phyloP scores from a whole-genome alignment of 2,113 vertebrate species.

The Falco punctatus region DNA sequence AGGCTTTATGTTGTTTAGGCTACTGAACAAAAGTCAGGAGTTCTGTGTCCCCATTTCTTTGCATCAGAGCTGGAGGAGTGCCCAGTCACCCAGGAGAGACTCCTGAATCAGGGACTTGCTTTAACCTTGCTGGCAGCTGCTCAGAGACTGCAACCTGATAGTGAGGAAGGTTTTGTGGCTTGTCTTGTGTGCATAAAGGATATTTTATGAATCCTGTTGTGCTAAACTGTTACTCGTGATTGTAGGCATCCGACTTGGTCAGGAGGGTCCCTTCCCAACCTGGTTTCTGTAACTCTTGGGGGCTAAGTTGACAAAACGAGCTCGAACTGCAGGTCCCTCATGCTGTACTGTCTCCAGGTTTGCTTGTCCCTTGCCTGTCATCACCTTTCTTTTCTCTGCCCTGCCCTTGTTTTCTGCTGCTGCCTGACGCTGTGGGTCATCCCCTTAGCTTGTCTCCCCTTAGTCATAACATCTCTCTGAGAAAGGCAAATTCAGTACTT shows the following conservation, averaged over 20 bases:
- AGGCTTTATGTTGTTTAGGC: not conserved
- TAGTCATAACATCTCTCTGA: not conserved
- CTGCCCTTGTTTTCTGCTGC: not conserved
- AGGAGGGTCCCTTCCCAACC: not conserved
- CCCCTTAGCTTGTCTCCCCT: not conserved
- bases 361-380: not conserved
- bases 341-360: not conserved
- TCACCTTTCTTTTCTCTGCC: not conserved
- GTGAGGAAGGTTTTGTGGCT: not conserved
- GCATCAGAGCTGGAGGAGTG: not conserved
- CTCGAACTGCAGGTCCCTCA: not conserved
- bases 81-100: fast-evolving
- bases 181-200: not conserved
- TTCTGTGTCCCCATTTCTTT: not conserved
- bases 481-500: not conserved
- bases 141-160: not conserved
- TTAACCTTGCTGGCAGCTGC: not conserved
- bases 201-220: not conserved
- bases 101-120: not conserved
- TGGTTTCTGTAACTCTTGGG: not conserved
- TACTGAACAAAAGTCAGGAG: not conserved
- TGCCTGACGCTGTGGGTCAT: not conserved
- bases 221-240: not conserved
- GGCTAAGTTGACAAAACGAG: not conserved
- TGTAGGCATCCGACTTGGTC: not conserved